Percentiles rank a stretch among this genome's conserved stretches.
phyloP scores from a whole-genome alignment of 2,888 invertebrate genomes.

The Molanna angustata region DNA sequence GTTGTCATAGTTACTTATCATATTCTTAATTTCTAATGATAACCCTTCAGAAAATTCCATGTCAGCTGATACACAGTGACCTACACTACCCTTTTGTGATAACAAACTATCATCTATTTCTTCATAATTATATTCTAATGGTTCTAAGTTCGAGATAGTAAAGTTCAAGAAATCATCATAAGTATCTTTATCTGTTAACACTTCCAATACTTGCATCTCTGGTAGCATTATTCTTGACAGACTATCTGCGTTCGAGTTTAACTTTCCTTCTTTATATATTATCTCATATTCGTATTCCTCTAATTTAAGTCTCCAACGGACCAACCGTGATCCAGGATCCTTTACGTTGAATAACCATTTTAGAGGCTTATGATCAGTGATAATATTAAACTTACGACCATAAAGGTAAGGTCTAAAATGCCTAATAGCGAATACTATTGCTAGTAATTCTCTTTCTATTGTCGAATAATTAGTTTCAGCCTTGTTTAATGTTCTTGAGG shows the following conservation, averaged over 20 bases:
- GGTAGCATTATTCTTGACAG: conserved; percentile 21
- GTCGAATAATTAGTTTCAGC: conserved; percentile 16
- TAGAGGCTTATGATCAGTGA: conserved; percentile 36
- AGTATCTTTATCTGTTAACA: conserved; percentile 23
- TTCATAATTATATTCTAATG: background rate
- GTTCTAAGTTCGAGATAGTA: background rate
- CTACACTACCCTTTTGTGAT: background rate
- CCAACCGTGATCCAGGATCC: conserved; percentile 36
- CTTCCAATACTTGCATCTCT: background rate
- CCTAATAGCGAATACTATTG: conserved; percentile 33
- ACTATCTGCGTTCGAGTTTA: conserved; percentile 36
- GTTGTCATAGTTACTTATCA: conserved; percentile 2
- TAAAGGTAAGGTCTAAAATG: conserved; percentile 38
- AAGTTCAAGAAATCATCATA: conserved; percentile 19
- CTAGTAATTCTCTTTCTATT: conserved; percentile 11
- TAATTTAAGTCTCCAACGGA: conserved; percentile 37
- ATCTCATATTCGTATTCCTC: conserved; percentile 38
- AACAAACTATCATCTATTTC: conserved; percentile 3
- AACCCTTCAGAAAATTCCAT: conserved; percentile 3
- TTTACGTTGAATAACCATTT: conserved; percentile 34
- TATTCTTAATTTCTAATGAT: background rate
- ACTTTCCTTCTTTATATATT: conserved; percentile 35
- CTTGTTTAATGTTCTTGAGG: conserved; percentile 11
- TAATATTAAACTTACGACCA: conserved; percentile 36
- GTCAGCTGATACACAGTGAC: conserved; percentile 5